Evolutionary conservation across 64 coral and sea anemone genomes (phyloP), one percentile per base, ranked within the genome.

Genomic region (Actinia tenebrosa): DNA sequence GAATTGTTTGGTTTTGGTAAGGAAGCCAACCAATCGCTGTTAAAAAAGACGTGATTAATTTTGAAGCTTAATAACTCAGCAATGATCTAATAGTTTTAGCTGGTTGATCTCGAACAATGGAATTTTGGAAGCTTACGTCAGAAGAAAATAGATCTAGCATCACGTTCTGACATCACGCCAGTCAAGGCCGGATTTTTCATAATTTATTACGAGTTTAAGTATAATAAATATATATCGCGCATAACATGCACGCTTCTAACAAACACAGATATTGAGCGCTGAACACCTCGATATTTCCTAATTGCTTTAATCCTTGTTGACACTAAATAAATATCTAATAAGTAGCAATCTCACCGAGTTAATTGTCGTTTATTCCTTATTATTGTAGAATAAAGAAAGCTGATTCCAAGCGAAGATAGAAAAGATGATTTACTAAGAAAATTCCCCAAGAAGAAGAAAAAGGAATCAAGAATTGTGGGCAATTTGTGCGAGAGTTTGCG

Each of bases 301-400:
- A 66, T 75, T 30, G 25, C 13, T n/a, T 30, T 75, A 75, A 37
- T 75, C 69, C 69, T 75, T 75, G 69, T 75, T 75, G 69, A 75
- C 13, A 25, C 14, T 10, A 75, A 75, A 75, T 75, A 75, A 75
- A 75, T 75, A 75, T 75, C 11, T 30, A 14, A 30, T 75, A 75
- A 75, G 13, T 42, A 75, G 22, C 69, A 3, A 75, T 14, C 25
- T 75, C 69, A 13, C 23, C n/a, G n/a, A 30, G 26, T 9, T 75
- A 37, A 75, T 75, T 16, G 42, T 75, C 10, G n/a, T 75, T 75
- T 27, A 30, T 30, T 75, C 11, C 10, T 75, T 42, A 42, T 75
- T 42, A 75, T 75, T 75, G 27, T 75, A 75, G 69, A 75, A 30
- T 75, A 26, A 42, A 75, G 26, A 75, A 43, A 75, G 69, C 69